These are phyloP conservation scores for Hypanus sabinus DNA, from an alignment of 2,113 vertebrate genomes.

Conservation along the genomic window DNA sequence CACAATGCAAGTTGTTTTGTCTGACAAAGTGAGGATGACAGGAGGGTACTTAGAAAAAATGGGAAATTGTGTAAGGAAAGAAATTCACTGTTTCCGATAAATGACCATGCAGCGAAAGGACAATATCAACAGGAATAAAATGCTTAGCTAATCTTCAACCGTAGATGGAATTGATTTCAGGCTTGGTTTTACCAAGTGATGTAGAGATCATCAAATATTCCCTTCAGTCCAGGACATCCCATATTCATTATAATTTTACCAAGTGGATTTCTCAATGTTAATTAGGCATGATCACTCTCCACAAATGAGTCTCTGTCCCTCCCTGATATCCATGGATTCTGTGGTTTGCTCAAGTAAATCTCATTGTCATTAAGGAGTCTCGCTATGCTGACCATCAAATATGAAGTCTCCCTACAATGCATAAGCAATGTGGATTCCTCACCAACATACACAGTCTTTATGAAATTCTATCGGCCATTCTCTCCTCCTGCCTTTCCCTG, in stretches of 20 bases:
- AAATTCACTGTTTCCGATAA: background rate
- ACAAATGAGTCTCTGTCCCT: background rate
- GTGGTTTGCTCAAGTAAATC: background rate
- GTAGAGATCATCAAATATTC: background rate
- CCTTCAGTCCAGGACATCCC: background rate
- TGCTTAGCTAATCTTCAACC: background rate
- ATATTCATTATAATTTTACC: constrained; percentile 1
- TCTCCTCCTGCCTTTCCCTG: too few species aligned
- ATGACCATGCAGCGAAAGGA: background rate
- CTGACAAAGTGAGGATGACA: background rate
- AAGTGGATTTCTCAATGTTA: background rate
- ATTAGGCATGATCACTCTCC: background rate
- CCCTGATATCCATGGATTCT: background rate
- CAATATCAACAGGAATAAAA: background rate
- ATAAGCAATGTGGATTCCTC: background rate
- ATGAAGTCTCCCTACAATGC: too few species aligned
- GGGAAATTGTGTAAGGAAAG: background rate
- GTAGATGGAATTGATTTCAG: background rate
- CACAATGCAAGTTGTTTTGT: constrained; percentile 7
- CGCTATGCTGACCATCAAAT: too few species aligned
- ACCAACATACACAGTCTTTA: too few species aligned
- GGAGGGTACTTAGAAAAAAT: background rate
- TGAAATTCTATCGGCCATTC: too few species aligned
- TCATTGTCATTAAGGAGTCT: too few species aligned
- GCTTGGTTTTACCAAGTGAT: background rate